Evolutionary conservation across 1,140 invertebrate species (phyloP).

Genomic region (Lepidurus packardi): DNA sequence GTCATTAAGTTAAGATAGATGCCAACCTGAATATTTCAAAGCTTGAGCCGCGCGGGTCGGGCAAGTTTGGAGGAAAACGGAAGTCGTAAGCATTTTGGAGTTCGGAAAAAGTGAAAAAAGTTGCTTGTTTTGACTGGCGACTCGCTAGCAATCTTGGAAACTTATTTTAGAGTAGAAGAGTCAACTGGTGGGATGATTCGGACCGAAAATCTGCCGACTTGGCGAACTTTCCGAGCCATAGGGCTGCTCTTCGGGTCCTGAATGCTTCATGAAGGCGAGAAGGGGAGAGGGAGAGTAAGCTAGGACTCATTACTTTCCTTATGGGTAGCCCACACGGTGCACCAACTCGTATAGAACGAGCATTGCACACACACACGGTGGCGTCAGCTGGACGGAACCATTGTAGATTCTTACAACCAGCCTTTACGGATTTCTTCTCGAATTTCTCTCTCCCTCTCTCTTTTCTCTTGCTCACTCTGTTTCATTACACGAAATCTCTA

Average conservation of each 20-base stretch:
- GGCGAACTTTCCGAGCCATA: not conserved
- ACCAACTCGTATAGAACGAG: not conserved
- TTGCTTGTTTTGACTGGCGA: no score
- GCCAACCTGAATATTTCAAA: no score
- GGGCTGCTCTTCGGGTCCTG: not conserved
- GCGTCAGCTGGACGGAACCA: slow-evolving; percentile 12
- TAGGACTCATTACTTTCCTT: slow-evolving; percentile 3
- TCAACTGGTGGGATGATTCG: slow-evolving; percentile 17
- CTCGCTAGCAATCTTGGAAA: no score
- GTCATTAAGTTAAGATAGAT: no score
- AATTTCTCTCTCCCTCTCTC: not conserved
- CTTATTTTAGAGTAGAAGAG: not conserved
- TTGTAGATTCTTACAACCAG: not conserved
- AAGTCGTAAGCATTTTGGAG: no score
- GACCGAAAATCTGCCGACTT: slow-evolving; percentile 7
- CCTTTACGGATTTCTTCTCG: not conserved
- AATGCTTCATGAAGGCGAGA: not conserved
- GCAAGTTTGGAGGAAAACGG: no score
- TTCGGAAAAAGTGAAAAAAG: no score
- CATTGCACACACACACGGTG: slow-evolving; percentile 10
- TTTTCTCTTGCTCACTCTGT: not conserved
- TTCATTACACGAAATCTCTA: no score
- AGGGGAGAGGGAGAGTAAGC: not conserved
- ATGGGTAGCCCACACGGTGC: slow-evolving; percentile 3
- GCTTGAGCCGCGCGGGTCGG: no score